Evolutionary conservation across 2,113 vertebrate species (phyloP).

Genomic region (Callospermophilus lateralis): DNA sequence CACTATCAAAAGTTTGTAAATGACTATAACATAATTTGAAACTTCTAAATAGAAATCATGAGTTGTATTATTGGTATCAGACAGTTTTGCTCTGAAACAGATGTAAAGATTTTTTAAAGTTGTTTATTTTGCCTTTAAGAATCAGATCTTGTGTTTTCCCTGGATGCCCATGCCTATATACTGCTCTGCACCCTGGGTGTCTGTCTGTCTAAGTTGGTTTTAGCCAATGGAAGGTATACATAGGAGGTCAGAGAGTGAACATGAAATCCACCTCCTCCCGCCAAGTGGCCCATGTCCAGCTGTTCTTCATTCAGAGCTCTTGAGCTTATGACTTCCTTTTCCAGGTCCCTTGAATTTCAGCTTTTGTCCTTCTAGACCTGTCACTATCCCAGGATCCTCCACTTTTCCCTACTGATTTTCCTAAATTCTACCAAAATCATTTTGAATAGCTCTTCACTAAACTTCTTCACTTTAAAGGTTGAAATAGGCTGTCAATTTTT

Average conservation of each 20-base stretch:
- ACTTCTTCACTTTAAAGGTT: conserved; percentile 34
- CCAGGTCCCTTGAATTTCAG: not conserved
- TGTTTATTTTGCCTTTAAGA: not conserved
- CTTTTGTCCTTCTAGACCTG: not conserved
- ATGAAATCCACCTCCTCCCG: fast-evolving
- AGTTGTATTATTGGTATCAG: not conserved
- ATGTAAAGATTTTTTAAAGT: not conserved
- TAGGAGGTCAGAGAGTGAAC: not conserved
- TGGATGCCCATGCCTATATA: not conserved
- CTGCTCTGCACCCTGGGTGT: not conserved
- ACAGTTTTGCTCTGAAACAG: not conserved
- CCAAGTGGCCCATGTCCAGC: too few relatives aligned
- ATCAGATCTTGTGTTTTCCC: not conserved
- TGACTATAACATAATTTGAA: not conserved
- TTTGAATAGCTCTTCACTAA: not conserved
- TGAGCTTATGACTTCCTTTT: not conserved
- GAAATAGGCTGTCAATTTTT: conserved; percentile 44
- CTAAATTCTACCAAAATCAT: not conserved
- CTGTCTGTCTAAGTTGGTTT: not conserved
- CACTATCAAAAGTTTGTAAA: not conserved
- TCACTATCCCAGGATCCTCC: not conserved
- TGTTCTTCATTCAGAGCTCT: not conserved
- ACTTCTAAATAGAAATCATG: not conserved
- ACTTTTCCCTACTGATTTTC: not conserved
- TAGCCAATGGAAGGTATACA: too few relatives aligned